A percentile compares a stretch with the other conserved stretches of the same genome.
Evolutionary conservation across 30 jellyfish, hydroid and myxozoan genomes (phyloP).

Genomic region (Aurelia coerulea): DNA sequence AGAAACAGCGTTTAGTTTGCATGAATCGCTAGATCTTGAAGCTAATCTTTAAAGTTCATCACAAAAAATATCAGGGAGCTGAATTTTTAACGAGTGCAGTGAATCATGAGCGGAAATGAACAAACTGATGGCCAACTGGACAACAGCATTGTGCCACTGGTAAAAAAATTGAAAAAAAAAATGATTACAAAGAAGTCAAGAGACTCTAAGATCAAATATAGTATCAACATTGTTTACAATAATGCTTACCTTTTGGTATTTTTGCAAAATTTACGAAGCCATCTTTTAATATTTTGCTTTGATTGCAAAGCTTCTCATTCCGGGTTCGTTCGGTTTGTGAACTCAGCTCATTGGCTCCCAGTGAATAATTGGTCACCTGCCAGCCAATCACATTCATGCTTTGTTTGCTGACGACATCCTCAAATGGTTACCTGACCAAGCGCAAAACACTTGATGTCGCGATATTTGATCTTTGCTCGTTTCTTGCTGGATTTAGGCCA

Average conservation of each 20-base stretch:
- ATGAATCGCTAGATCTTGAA: too few relatives aligned
- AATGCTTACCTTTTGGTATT: slow-evolving; percentile 25
- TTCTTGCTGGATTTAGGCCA: background rate
- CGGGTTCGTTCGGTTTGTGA: slow-evolving; percentile 14
- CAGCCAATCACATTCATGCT: slow-evolving; percentile 51
- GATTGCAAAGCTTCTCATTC: too few relatives aligned
- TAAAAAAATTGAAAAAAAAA: background rate
- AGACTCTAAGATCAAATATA: too few relatives aligned
- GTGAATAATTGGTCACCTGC: slow-evolving; percentile 65
- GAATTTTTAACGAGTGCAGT: slow-evolving; percentile 6
- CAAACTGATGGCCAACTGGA: slow-evolving; percentile 16
- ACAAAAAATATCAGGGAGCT: too few relatives aligned
- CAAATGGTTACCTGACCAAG: slow-evolving; percentile 46
- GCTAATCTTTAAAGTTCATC: too few relatives aligned
- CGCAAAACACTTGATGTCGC: slow-evolving; percentile 18
- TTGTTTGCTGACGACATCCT: slow-evolving; percentile 65
- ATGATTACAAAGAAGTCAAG: too few relatives aligned
- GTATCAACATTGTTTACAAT: too few relatives aligned
- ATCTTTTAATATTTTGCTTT: background rate
- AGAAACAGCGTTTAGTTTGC: too few relatives aligned
- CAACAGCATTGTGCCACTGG: background rate
- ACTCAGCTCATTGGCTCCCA: slow-evolving; percentile 70
- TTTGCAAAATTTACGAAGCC: slow-evolving; percentile 24
- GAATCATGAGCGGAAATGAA: slow-evolving; percentile 8
- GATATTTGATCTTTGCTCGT: background rate